These are phyloP conservation scores for Pseudococcus jackbeardsleyi DNA, from an alignment of 2,888 invertebrate genomes.

Conservation along the genomic window DNA sequence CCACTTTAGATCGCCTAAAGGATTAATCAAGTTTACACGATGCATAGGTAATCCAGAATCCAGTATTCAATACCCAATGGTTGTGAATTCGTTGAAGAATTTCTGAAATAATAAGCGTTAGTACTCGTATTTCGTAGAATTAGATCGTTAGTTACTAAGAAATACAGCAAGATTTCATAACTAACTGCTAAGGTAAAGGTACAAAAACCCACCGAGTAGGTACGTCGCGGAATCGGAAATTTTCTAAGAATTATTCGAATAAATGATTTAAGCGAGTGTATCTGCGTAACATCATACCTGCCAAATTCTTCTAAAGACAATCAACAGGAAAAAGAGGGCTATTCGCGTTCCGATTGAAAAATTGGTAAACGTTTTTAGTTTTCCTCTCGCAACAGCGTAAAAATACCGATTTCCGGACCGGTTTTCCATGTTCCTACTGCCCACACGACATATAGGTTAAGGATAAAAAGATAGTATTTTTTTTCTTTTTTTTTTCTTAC, in stretches of 20 bases:
- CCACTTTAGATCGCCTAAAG: conserved; percentile 26
- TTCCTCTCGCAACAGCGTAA: not conserved
- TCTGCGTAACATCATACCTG: too few relatives aligned
- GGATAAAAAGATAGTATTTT: not conserved
- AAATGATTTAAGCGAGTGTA: not conserved
- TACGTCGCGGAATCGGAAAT: not conserved
- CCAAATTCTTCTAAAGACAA: not conserved
- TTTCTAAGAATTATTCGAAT: not conserved
- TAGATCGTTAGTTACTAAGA: not conserved
- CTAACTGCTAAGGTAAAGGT: not conserved
- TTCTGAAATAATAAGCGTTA: conserved; percentile 1
- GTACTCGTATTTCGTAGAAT: not conserved
- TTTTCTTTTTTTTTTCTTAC: not conserved
- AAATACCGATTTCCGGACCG: not conserved
- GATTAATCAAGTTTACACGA: conserved; percentile 29
- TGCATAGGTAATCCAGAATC: not conserved
- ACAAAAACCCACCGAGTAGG: not conserved
- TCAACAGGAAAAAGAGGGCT: not conserved
- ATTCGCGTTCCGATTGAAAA: not conserved
- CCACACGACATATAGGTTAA: conserved; percentile 22
- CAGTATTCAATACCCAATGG: not conserved
- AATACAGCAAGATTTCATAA: not conserved
- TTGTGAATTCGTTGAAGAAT: not conserved
- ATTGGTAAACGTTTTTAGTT: conserved; percentile 1
- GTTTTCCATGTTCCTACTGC: not conserved